Evolutionary conservation across 2,888 invertebrate species (phyloP).

Genomic region (Thyatira batis): DNA sequence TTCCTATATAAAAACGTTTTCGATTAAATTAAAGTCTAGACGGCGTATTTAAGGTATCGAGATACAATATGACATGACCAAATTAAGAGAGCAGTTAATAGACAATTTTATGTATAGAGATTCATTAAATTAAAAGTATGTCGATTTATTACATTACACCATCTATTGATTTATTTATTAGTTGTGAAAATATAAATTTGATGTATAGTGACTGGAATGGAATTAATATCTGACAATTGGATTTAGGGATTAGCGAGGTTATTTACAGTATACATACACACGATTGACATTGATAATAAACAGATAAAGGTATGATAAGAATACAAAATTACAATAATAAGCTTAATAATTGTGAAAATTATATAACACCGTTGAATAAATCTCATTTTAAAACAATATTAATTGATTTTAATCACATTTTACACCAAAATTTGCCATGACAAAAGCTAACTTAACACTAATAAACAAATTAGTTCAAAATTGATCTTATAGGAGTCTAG

Average conservation of each 20-base stretch:
- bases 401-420: not conserved
- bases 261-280: not conserved
- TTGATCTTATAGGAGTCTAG: not conserved
- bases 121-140: not conserved
- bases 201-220: too few relatives aligned
- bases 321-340: not conserved
- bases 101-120: not conserved
- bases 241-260: not conserved
- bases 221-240: not conserved
- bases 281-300: not conserved
- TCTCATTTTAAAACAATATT: not conserved
- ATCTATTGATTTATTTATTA: not conserved
- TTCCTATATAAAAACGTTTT: conserved; percentile 13
- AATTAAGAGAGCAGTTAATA: not conserved
- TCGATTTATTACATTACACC: not conserved
- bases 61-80: not conserved
- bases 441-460: not conserved
- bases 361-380: not conserved
- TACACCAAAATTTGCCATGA: not conserved
- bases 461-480: not conserved
- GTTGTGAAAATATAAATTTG: not conserved
- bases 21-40: not conserved
- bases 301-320: not conserved
- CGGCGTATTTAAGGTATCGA: not conserved
- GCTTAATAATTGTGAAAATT: not conserved